These are phyloP conservation scores for Acanthosepion esculentum DNA, from an alignment of 2,888 invertebrate species.

Conservation along the genomic window DNA sequence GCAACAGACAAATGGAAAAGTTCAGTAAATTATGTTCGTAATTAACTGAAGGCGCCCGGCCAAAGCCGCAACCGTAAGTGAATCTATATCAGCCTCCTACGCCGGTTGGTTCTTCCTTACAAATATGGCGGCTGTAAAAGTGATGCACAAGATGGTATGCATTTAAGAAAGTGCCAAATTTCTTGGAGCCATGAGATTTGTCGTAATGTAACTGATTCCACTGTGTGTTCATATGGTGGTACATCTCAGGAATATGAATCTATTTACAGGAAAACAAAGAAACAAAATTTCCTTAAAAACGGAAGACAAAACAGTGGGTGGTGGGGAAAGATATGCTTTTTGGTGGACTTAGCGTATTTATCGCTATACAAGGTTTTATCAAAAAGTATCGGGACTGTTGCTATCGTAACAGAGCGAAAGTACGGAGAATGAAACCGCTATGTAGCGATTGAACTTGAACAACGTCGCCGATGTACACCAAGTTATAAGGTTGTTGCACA, in stretches of 20 bases:
- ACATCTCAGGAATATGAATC: not conserved
- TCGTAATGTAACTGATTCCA: not conserved
- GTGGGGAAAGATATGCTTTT: too few species aligned
- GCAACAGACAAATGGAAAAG: not conserved
- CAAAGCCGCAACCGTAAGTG: constrained; percentile 33
- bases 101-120: not conserved
- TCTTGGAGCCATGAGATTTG: not conserved
- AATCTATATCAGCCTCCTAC: not conserved
- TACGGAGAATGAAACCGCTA: too few species aligned
- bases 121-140: not conserved
- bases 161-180: constrained; percentile 22
- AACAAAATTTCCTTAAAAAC: not conserved
- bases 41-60: not conserved
- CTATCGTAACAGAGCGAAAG: too few species aligned
- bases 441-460: too few species aligned
- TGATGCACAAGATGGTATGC: not conserved
- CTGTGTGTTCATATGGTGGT: not conserved
- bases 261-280: not conserved
- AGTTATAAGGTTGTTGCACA: too few species aligned
- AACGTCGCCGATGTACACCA: too few species aligned
- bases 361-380: too few species aligned
- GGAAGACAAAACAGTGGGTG: not conserved
- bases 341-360: too few species aligned
- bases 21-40: constrained; percentile 21
- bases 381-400: too few species aligned